A percentile compares a stretch with the other conserved stretches of the same genome.
Evolutionary conservation across 2,888 invertebrate genomes (phyloP).

Genomic region (Romanomermis culicivorax): DNA sequence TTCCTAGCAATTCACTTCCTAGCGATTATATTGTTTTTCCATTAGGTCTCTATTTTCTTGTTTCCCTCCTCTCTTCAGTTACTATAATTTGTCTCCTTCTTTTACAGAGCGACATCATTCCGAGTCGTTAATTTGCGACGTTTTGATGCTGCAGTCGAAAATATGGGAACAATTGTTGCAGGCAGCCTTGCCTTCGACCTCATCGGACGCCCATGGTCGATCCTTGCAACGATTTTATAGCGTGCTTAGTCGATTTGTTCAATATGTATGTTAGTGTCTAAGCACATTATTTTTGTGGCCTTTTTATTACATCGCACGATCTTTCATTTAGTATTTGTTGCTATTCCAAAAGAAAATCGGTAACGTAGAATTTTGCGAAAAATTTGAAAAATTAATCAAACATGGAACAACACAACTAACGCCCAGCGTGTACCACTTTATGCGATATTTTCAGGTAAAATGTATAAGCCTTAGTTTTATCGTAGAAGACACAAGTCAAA

Average conservation of each 20-base stretch:
- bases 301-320: background rate
- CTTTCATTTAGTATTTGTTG: background rate
- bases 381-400: background rate
- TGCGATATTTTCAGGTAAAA: too few relatives aligned
- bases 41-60: too few relatives aligned
- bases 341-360: background rate
- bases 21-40: too few relatives aligned
- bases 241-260: background rate
- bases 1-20: too few relatives aligned
- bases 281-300: background rate
- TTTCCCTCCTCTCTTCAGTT: too few relatives aligned
- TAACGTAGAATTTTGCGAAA: background rate
- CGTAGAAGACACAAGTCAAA: too few relatives aligned
- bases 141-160: background rate
- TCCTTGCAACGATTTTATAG: background rate
- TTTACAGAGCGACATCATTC: too few relatives aligned
- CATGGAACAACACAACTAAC: background rate
- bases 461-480: too few relatives aligned
- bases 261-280: background rate
- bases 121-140: background rate
- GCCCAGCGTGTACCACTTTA: too few relatives aligned
- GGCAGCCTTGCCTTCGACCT: background rate
- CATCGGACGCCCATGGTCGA: background rate
- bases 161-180: background rate
- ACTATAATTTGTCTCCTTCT: too few relatives aligned